Conservation (phyloP, 2,888 invertebrate genomes). For the Gari tellinella region DNA sequence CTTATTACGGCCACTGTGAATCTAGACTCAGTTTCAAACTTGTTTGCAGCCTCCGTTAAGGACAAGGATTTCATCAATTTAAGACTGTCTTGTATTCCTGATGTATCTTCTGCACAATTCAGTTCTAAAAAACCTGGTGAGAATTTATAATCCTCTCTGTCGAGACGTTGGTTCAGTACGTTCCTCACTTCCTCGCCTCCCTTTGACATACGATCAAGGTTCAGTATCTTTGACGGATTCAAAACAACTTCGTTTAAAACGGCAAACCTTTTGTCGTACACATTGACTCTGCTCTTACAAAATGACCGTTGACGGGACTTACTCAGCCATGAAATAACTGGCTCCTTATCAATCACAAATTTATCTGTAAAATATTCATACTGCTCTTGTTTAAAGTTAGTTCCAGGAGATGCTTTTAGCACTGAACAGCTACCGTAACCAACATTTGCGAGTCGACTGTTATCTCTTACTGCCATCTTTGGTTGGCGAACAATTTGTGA, state of each 20-base stretch:
- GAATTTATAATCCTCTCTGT: constrained; percentile 46
- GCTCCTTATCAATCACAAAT: constrained; percentile 17
- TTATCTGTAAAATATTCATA: too few species aligned
- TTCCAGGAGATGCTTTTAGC: too few species aligned
- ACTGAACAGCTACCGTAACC: too few species aligned
- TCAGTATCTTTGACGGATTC: constrained; percentile 13
- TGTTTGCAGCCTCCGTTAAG: neutral
- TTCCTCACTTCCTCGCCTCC: constrained; percentile 57
- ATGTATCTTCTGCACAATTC: constrained; percentile 16
- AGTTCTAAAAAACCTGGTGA: constrained; percentile 52
- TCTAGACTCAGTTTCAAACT: too few species aligned
- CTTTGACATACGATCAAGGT: constrained; percentile 15
- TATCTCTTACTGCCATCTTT: too few species aligned
- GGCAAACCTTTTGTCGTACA: constrained; percentile 33
- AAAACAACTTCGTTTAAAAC: constrained; percentile 32
- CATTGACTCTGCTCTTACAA: constrained; percentile 35
- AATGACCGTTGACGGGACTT: constrained; percentile 3
- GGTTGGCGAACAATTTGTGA: too few species aligned
- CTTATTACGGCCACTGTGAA: constrained; percentile 53
- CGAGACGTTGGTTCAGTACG: constrained; percentile 46
- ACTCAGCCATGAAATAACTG: constrained; percentile 13
- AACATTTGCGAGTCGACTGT: too few species aligned
- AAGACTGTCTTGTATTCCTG: neutral
- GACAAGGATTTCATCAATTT: neutral
- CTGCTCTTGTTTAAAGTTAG: too few species aligned